Evolutionary conservation across 2,797 vertebrate species (phyloP), one percentile per base, ranked within the genome.

Genomic region (Botia kubotai): DNA sequence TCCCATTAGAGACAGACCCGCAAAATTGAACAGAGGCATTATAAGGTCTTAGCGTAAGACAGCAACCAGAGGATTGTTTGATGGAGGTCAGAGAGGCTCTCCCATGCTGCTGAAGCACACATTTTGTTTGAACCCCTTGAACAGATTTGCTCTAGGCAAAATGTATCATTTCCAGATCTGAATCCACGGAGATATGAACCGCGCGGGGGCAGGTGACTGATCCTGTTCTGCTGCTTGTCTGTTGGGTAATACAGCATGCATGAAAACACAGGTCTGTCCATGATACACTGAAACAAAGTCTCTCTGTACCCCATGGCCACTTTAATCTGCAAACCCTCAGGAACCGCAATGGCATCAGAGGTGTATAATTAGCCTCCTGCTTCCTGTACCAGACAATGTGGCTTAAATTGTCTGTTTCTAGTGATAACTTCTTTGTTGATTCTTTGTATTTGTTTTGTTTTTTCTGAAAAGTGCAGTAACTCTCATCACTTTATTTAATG

Each of bases 241-340:
- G 87, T 87, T 83, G 94, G 94, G 94, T 94, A 94, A 95, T 94
- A 92, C 90, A 86, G 86, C 92, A 95, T 94, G 94, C 94, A 95
- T 95, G 93, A 94, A 93, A 93, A 93, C 92, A 93, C 91, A 89
- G 79, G 68, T 75, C 77, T 75, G 57, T 85, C 48, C 76, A 52
- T 63, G 82, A 82, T 62, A 84, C 80, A 86, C 63, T 82, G 86
- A 82, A 85, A 82, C 80, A 85, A 68, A 81, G 90, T 90, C 92
- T 91, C 90, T 84, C 81, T 82, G 87, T 92, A 90, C 91, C 91
- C 92, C 0, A 16, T 83, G 76, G 84, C 72, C 77, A 78, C 65
- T 82, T 82, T 74, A 71, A 75, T 73, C 79, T 73, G 88, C 81
- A 87, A 87, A 89, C 88, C 89, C 89, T 89, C 89, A 90, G 90